Evolutionary conservation across 2,113 vertebrate species (phyloP).

Genomic region (Anarhynchus alexandrinus): DNA sequence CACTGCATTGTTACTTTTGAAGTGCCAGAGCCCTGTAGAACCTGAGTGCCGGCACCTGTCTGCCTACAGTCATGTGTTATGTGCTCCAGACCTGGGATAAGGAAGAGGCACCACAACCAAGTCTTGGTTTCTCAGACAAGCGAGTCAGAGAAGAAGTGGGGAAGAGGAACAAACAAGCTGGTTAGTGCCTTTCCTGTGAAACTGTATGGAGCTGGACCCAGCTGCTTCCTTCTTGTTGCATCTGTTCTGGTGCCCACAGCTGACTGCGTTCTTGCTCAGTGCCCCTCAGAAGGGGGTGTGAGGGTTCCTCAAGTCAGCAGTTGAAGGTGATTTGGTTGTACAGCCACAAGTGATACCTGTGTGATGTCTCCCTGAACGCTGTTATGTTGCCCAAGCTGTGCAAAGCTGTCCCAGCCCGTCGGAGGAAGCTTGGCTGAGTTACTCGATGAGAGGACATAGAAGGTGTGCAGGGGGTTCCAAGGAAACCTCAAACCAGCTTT

Average conservation of each 20-base stretch:
- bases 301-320: background rate
- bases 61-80: rapidly evolving
- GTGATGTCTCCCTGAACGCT: background rate
- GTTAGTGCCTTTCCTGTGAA: background rate
- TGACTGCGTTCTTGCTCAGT: background rate
- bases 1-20: rapidly evolving
- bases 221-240: background rate
- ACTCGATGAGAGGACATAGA: too few relatives aligned
- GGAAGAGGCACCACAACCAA: background rate
- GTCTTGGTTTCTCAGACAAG: background rate
- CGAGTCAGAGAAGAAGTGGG: background rate
- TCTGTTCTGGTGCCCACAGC: background rate
- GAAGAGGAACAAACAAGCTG: background rate
- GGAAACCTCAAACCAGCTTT: background rate
- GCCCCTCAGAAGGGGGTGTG: background rate
- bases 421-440: background rate
- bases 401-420: rapidly evolving
- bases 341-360: background rate
- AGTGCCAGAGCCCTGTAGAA: background rate
- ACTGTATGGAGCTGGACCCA: background rate
- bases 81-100: rapidly evolving
- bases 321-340: rapidly evolving
- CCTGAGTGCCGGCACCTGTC: background rate
- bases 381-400: rapidly evolving
- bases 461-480: background rate